Base-by-base conservation (phyloP, 1,140 invertebrate species). In the Trypoxylus dichotomus region DNA sequence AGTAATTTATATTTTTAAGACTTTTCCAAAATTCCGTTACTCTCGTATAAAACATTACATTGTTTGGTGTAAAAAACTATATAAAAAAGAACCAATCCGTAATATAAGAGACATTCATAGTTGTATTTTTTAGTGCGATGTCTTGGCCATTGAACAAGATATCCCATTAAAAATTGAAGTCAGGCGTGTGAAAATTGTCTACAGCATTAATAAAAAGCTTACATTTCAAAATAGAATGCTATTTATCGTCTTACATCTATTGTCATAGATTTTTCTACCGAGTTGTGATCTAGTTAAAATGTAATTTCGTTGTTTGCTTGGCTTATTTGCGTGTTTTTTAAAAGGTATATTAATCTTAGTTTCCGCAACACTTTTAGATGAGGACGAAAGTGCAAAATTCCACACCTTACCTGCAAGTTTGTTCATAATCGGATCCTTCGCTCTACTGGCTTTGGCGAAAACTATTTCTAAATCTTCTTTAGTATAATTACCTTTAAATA, bases 371-470 rank as follows among this genome's bases (percentile, higher is more conserved):
- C 13, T 79, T 74, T 47, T 71, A 79, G 74, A 77, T 72, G 7
- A 73, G 29, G 63, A 74, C 24, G 68, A 77, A 25, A 47, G 32
- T 54, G 71, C 76, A 47, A 54, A 43, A 58, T 47, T 77, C 21
- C 24, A 68, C 5, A 63, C 80, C n/a, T 29, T 82, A 11, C 79
- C 82, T 21, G 80, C 77, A 74, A 76, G 80, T 29, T 32, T 82
- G 27, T 82, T 75, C 42, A 29, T 82, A 10, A 27, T 82, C 37
- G 80, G 80, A 68, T 75, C 82, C 3, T 76, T 81, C 54, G 77
- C 78, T 15, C 71, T 80, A 27, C 63, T 82, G 24, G 24, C 76
- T 43, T 11, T 79, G 29, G 80, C 82, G 19, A 75, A 21, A 0
- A 43, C 37, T 54, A 13, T 75, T 5, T 42, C 74, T 41, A 75